Base-by-base conservation (phyloP, 2,797 vertebrate species). In the Anolis apletophallus region DNA sequence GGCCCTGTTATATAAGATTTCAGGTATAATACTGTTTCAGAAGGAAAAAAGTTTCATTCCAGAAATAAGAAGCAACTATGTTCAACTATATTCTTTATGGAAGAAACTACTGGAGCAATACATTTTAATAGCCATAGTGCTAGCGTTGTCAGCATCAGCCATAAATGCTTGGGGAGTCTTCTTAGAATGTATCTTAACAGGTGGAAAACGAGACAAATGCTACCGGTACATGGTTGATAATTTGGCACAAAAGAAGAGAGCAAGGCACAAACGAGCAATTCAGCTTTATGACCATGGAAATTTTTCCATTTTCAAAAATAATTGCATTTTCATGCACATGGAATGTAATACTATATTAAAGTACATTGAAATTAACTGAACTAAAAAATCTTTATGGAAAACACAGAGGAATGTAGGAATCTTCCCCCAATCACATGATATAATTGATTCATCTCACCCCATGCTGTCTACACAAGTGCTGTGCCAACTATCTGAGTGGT, bases 191-290 rank as follows among this genome's bases (percentile, higher is more conserved):
- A 54, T 59, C 87, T 82, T 81, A 89, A 92, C 50, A 34, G 55
- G 86, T 13, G 59, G 57, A 32, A 26, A 91, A 52, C n/a, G 87
- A 85, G 91, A 40, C 0, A 0, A 88, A 81, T 10, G 4, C n/a
- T n/a, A n/a, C n/a, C n/a, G n/a, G 0, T 14, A 75, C 59, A 80
- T 57, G 0, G 0, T 0, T 13, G 13, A 29, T 73, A 34, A 83
- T 88, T 34, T 69, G 29, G n/a, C 68, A 32, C 32, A 8, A 69
- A 34, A 85, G 85, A 89, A 61, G 29, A 93, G 77, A 1, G 4
- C 16, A 72, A 7, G 90, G 87, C 3, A 4, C 78, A 90, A 90
- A 93, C 88, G 68, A 72, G 12, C 71, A 81, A 2, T 46, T 87
- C 88, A 76, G 10, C 3, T 59, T 21, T 59, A 61, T 26, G 59